These are phyloP conservation scores for Chrysopa pallens DNA, from an alignment of 1,140 invertebrate species.

Conservation along the genomic window DNA sequence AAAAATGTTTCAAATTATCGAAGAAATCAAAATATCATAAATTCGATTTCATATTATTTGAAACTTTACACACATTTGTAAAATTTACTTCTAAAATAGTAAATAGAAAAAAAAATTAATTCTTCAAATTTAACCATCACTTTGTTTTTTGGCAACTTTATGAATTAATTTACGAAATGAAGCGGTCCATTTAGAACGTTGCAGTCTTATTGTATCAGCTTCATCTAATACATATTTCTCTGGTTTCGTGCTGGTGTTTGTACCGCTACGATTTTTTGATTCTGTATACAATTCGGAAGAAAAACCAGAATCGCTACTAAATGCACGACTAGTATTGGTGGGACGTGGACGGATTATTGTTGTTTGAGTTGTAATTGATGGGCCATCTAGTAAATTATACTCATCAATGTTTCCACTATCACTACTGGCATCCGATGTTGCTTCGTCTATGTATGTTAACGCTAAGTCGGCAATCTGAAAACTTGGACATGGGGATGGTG, in stretches of 20 bases:
- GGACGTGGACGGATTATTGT: neutral
- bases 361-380: neutral
- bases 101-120: too few relatives aligned
- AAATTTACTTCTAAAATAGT: too few relatives aligned
- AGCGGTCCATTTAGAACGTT: conserved; percentile 21
- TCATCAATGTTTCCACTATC: neutral
- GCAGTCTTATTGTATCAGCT: conserved; percentile 19
- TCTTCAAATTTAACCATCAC: too few relatives aligned
- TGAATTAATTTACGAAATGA: conserved; percentile 19
- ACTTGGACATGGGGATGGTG: conserved; percentile 4
- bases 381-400: neutral
- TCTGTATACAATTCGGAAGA: conserved; percentile 20
- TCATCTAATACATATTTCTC: conserved; percentile 19
- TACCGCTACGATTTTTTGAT: conserved; percentile 10
- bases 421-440: neutral
- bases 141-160: conserved; percentile 13
- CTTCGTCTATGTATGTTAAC: conserved; percentile 21
- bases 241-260: neutral
- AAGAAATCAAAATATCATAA: too few relatives aligned
- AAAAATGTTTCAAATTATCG: too few relatives aligned
- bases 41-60: too few relatives aligned
- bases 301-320: conserved; percentile 22
- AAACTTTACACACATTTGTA: too few relatives aligned
- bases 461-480: conserved; percentile 19
- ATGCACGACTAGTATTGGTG: conserved; percentile 9